Conservation (phyloP, 2,113 vertebrate genomes). For the Jacana jacana region DNA sequence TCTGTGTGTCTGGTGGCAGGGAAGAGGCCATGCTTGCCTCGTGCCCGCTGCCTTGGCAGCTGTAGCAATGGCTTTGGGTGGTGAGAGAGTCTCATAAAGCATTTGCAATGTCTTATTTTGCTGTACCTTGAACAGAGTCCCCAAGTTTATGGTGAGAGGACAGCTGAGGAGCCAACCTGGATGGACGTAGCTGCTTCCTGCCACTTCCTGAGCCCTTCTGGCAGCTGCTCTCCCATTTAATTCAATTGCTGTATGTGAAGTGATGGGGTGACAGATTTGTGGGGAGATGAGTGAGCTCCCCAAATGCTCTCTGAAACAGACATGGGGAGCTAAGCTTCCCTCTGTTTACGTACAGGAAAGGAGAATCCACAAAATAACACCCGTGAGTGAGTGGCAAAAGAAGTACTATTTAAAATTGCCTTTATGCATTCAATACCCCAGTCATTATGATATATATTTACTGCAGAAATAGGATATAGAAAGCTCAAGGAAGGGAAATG, state of each 20-base stretch:
- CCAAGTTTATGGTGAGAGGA: neutral
- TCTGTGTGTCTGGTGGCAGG: rapidly evolving
- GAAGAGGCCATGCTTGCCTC: rapidly evolving
- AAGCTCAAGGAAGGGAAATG: neutral
- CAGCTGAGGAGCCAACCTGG: neutral
- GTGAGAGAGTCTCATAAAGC: neutral
- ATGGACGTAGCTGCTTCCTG: neutral
- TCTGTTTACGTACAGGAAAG: neutral
- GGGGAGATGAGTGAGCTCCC: neutral
- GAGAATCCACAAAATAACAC: neutral
- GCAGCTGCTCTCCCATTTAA: neutral
- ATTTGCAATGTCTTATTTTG: neutral
- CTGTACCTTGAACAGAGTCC: neutral
- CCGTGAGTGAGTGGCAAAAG: neutral
- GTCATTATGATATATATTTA: neutral
- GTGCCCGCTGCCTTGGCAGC: neutral
- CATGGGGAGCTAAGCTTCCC: neutral
- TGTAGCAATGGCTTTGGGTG: no score
- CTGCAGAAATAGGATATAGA: neutral
- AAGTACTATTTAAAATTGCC: neutral
- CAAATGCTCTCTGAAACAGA: neutral
- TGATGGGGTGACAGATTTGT: neutral
- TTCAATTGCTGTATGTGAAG: neutral
- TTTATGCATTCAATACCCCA: neutral
- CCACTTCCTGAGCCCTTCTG: neutral